phyloP scores from a whole-genome alignment of 2,888 invertebrate genomes.

The Galeruca laticollis region DNA sequence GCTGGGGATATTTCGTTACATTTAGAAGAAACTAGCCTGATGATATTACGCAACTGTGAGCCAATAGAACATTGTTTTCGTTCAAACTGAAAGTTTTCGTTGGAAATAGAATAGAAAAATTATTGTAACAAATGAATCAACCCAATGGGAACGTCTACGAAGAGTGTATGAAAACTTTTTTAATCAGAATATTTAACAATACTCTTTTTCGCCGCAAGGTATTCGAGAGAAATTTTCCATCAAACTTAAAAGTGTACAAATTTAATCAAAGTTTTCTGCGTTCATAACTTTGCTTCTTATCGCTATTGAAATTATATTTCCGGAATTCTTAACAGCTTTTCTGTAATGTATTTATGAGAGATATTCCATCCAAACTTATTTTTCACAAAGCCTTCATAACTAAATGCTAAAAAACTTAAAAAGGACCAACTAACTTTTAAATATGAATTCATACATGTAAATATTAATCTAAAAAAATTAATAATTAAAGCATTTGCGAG shows the following conservation, averaged over 20 bases:
- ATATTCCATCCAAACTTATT: neutral
- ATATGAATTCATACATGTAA: no score
- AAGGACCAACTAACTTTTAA: no score
- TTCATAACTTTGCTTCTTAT: conserved; percentile 16
- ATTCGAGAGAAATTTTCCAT: conserved; percentile 30
- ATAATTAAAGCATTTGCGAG: no score
- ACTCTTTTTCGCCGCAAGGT: conserved; percentile 20
- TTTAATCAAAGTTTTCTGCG: conserved; percentile 33
- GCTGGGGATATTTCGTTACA: no score
- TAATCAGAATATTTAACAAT: conserved; percentile 33
- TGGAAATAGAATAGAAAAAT: conserved; percentile 8
- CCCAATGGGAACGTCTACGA: neutral
- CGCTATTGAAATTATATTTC: conserved; percentile 7
- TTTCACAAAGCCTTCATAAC: neutral
- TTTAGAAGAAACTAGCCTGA: neutral
- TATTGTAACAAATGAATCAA: conserved; percentile 6
- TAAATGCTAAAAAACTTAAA: neutral
- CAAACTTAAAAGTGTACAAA: conserved; percentile 34
- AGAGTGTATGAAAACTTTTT: conserved; percentile 33
- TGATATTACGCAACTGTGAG: neutral
- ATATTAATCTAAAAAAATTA: no score
- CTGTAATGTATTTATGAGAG: conserved; percentile 1
- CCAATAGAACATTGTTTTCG: neutral
- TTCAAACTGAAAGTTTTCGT: neutral
- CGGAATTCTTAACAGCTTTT: conserved; percentile 8